phyloP scores from a whole-genome alignment of 2,797 vertebrate genomes.

The Typhlichthys eigenmanni region DNA sequence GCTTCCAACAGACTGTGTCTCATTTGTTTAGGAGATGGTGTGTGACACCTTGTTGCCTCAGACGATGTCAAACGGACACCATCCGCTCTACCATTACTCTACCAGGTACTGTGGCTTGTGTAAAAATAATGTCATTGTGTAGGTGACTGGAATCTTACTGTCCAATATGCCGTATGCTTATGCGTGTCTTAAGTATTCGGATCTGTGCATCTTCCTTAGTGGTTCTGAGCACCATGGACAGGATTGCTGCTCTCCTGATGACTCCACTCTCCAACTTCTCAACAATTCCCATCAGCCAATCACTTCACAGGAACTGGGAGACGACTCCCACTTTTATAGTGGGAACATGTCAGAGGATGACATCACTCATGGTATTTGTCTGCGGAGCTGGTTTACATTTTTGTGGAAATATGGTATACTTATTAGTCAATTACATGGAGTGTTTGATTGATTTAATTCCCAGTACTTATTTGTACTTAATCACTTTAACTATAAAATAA shows the following conservation, averaged over 20 bases:
- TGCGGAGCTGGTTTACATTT: not conserved
- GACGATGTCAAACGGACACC: conserved; percentile 71
- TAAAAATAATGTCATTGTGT: not conserved
- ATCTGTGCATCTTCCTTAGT: conserved; percentile 41
- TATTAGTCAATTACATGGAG: too few species aligned
- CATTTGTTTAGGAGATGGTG: conserved; percentile 72
- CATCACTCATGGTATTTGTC: conserved; percentile 61
- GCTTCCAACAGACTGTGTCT: not conserved
- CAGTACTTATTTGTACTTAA: too few species aligned
- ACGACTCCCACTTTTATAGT: conserved; percentile 39
- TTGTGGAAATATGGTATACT: too few species aligned
- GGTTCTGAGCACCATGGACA: conserved; percentile 62
- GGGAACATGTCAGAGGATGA: conserved; percentile 52
- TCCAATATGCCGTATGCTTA: too few species aligned
- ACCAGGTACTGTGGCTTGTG: conserved; percentile 70
- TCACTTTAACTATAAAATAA: too few species aligned
- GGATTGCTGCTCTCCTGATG: conserved; percentile 74
- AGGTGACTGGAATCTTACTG: not conserved
- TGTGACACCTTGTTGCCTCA: conserved; percentile 78
- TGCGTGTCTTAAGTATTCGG: not conserved
- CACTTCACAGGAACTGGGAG: conserved; percentile 56
- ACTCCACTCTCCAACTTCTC: conserved; percentile 80
- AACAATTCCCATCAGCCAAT: conserved; percentile 67
- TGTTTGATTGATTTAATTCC: too few species aligned
- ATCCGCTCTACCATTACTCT: conserved; percentile 73